Percentiles rank a stretch among this genome's conserved stretches.
Conservation (phyloP, 2,113 vertebrate genomes). For the Rhinolophus ferrumequinum region DNA sequence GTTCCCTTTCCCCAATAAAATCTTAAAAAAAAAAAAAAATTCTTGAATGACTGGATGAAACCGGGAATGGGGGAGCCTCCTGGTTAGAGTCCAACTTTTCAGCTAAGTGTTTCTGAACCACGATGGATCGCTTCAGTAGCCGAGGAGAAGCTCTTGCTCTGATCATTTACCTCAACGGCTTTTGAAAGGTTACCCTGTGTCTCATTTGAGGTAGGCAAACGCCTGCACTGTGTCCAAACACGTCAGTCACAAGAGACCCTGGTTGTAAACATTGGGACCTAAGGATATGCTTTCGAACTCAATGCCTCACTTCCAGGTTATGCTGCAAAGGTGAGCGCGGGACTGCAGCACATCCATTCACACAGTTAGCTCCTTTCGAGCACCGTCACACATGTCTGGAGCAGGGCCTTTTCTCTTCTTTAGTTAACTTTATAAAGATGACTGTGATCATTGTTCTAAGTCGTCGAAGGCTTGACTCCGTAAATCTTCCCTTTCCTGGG, state of each 20-base stretch:
- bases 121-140: neutral
- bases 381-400: accelerated
- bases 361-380: accelerated
- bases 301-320: neutral
- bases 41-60: neutral
- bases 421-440: neutral
- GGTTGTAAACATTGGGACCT: neutral
- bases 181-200: neutral
- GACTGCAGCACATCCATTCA: accelerated
- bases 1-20: too few species aligned
- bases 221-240: neutral
- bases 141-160: neutral
- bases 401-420: neutral
- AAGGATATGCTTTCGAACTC: neutral
- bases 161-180: neutral
- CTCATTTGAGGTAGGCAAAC: neutral
- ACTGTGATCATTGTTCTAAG: neutral
- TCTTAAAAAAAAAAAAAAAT: too few species aligned
- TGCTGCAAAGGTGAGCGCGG: accelerated
- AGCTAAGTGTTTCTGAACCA: neutral
- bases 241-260: neutral
- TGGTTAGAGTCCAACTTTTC: neutral
- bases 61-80: too few species aligned
- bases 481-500: neutral
- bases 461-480: neutral